Evolutionary conservation across 2,888 invertebrate genomes (phyloP).

Genomic region (Brachypterus glaber): DNA sequence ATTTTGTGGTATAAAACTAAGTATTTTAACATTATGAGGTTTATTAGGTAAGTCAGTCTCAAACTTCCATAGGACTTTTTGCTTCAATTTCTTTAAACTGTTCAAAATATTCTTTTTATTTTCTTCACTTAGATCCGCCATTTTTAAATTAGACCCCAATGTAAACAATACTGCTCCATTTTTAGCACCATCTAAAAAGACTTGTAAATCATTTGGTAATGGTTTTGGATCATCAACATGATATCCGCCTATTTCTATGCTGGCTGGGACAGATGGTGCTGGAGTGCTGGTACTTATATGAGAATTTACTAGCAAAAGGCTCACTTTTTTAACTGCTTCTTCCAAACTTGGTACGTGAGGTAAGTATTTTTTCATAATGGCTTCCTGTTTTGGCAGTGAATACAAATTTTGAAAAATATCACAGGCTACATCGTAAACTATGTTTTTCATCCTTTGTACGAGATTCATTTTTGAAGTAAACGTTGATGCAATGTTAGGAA

Average conservation of each 20-base stretch:
- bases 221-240: not conserved
- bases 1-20: conserved; percentile 41
- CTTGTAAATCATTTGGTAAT: conserved; percentile 10
- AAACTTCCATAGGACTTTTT: conserved; percentile 54
- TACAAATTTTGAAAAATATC: not conserved
- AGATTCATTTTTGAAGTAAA: not conserved
- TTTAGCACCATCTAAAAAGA: conserved; percentile 35
- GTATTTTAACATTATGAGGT: conserved; percentile 37
- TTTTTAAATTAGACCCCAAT: conserved; percentile 34
- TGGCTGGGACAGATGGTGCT: not conserved
- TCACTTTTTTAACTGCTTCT: not conserved
- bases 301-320: not conserved
- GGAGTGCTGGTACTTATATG: not conserved
- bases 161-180: conserved; percentile 43
- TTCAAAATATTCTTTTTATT: conserved; percentile 44
- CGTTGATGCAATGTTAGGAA: not conserved
- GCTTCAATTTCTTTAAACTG: conserved; percentile 47
- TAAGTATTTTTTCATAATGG: not conserved
- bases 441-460: not conserved
- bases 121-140: conserved; percentile 24
- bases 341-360: not conserved
- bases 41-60: conserved; percentile 29
- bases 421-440: not conserved
- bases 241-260: not conserved
- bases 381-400: not conserved